Evolutionary conservation across 2,113 vertebrate genomes (phyloP).

Genomic region (Castor canadensis): DNA sequence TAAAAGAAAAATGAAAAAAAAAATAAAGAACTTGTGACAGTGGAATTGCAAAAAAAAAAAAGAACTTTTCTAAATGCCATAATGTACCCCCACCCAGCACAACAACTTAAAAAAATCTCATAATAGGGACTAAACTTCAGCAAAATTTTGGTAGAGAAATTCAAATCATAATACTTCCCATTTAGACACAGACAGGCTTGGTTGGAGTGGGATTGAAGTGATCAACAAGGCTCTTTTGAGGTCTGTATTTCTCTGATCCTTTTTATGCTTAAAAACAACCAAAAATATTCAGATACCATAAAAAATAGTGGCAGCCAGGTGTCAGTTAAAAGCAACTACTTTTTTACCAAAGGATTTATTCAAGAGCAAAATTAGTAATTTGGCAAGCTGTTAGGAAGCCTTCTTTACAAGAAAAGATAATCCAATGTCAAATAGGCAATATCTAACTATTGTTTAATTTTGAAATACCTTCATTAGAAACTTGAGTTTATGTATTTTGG

Average conservation of each 20-base stretch:
- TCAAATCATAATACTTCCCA: neutral
- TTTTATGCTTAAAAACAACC: slow-evolving; percentile 6
- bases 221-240: neutral
- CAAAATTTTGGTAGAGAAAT: neutral
- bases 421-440: slow-evolving; percentile 35
- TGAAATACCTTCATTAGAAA: slow-evolving; percentile 56
- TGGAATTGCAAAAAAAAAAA: too few relatives aligned
- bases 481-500: neutral
- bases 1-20: too few relatives aligned
- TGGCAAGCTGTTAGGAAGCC: neutral
- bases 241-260: neutral
- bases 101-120: too few relatives aligned
- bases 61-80: too few relatives aligned
- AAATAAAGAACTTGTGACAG: too few relatives aligned
- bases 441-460: slow-evolving; percentile 49
- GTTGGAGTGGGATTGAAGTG: neutral
- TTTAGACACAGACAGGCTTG: neutral
- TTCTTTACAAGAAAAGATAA: slow-evolving; percentile 36
- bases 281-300: neutral
- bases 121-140: neutral
- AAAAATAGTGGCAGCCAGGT: neutral
- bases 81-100: too few relatives aligned
- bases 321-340: neutral
- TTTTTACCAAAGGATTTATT: slow-evolving; percentile 40
- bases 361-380: slow-evolving; percentile 14